Base-by-base conservation (phyloP, 2,888 invertebrate genomes). In the Pilophorus perplexus region DNA sequence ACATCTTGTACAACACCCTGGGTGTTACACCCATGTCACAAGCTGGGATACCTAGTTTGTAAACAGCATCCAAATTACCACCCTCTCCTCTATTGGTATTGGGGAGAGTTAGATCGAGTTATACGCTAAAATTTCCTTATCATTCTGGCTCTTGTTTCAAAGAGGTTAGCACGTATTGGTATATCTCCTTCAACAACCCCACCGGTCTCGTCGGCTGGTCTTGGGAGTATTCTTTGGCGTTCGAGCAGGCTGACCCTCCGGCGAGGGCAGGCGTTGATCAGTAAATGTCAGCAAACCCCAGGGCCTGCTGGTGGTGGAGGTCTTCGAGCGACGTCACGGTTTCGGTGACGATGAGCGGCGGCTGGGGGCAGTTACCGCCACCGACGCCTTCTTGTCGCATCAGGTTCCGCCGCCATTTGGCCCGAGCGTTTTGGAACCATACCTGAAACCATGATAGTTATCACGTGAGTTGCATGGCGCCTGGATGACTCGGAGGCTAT, bases 341-440 rank as follows among this genome's bases (percentile, higher is more conserved):
- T 67, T 64, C 70, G 25, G 59, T 64, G 69, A 66, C 68, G 52
- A 68, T 71, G 52, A 67, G 68, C 52, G 67, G 71, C 60, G 50
- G 71, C 67, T 68, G 69, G 52, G 67, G 44, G 60, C 68, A 67
- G 60, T 67, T 70, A 54, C 67, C 69, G 67, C 59, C 28, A 65
- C 77, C 76, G 16, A 75, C 75, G 28, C 85, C 83, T 75, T 93
- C 92, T 75, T 91, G 92, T 55, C 92, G 80, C 88, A 92, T 90
- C 76, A 92, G 85, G 78, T 92, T 96, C 59, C 98, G 85, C 71
- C 99, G 86, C 90, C 95, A 98, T 80, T 99, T 99, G 37, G 98
- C 99, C 59, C 98, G 83, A 0, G 98, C 97, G 77, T 99, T 99
- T 84, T 99, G 98, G 79, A 98, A 98, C 98, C 98, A 98, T 1